A percentile compares a stretch with the other conserved stretches of the same genome.
phyloP scores from a whole-genome alignment of 35 echinoderm and acorn worm genomes.

The Chiridota heheva region DNA sequence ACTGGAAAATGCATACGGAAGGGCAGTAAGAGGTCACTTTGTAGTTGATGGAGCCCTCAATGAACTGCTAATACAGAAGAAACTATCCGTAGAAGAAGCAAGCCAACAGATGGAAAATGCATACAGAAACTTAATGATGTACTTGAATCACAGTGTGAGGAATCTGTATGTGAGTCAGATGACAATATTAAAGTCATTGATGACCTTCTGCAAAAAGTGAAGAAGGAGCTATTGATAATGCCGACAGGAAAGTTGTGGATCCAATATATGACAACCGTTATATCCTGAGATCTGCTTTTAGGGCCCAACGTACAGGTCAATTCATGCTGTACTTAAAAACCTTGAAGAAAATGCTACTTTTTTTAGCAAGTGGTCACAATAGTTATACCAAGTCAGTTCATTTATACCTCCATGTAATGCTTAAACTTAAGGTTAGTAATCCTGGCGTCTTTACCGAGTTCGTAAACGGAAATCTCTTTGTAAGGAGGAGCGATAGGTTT shows the following conservation, averaged over 20 bases:
- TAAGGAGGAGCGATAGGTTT: constrained; percentile 15
- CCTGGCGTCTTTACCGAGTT: neutral
- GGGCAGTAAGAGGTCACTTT: constrained; percentile 20
- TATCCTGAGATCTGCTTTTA: neutral
- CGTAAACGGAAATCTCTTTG: neutral
- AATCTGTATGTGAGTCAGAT: no score
- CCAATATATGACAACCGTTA: constrained; percentile 16
- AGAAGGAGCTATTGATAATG: no score
- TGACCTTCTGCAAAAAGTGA: no score
- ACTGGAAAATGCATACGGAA: neutral
- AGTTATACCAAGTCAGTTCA: constrained; percentile 1
- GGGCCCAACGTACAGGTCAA: constrained; percentile 9
- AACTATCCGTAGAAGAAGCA: neutral
- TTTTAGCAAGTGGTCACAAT: constrained; percentile 8
- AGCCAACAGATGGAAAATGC: neutral
- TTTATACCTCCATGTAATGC: constrained; percentile 6
- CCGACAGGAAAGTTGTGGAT: constrained; percentile 14
- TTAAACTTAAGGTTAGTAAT: neutral
- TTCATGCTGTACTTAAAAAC: neutral
- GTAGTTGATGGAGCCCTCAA: constrained; percentile 10
- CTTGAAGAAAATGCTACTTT: neutral
- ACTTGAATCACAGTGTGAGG: neutral
- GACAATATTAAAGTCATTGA: no score
- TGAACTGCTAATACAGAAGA: neutral
- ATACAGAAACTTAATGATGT: neutral